Percentiles rank a stretch among this genome's conserved stretches.
Conservation (phyloP, 1,140 invertebrate species). For the Drosophila repletoides region DNA sequence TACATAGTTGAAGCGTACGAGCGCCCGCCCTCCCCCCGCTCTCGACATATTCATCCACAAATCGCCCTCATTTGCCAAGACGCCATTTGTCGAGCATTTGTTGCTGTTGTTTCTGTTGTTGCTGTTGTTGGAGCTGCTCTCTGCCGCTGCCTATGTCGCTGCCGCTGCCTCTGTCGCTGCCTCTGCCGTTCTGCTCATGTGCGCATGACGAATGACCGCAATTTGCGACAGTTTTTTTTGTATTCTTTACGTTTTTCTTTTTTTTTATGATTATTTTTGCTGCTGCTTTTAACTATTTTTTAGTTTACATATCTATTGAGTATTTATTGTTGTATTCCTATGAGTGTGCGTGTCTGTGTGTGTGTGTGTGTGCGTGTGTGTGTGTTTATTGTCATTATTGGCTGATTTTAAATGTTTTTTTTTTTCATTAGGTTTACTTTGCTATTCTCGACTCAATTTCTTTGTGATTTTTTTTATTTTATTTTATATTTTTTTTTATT, state of each 20-base stretch:
- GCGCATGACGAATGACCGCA: slow-evolving; percentile 82
- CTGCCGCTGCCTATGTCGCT: slow-evolving; percentile 12
- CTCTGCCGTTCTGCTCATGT: slow-evolving; percentile 73
- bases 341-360: slow-evolving; percentile 10
- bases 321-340: slow-evolving; percentile 47
- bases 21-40: background rate
- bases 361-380: slow-evolving; percentile 28
- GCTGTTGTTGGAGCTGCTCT: slow-evolving; percentile 10
- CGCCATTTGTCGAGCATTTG: slow-evolving; percentile 69
- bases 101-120: slow-evolving; percentile 14
- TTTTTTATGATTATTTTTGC: slow-evolving; percentile 12
- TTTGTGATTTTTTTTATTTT: slow-evolving; percentile 11
- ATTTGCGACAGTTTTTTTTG: slow-evolving; percentile 75
- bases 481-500: too few species aligned
- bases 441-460: slow-evolving; percentile 25
- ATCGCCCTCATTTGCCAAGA: slow-evolving; percentile 56
- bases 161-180: slow-evolving; percentile 14
- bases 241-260: slow-evolving; percentile 34
- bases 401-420: slow-evolving; percentile 55
- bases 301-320: slow-evolving; percentile 57
- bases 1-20: slow-evolving; percentile 21
- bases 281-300: slow-evolving; percentile 47
- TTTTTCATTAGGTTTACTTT: slow-evolving; percentile 26
- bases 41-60: background rate
- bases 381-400: slow-evolving; percentile 70